phyloP scores from a whole-genome alignment of 64 coral and sea anemone genomes.

The Astreopora myriophthalma region DNA sequence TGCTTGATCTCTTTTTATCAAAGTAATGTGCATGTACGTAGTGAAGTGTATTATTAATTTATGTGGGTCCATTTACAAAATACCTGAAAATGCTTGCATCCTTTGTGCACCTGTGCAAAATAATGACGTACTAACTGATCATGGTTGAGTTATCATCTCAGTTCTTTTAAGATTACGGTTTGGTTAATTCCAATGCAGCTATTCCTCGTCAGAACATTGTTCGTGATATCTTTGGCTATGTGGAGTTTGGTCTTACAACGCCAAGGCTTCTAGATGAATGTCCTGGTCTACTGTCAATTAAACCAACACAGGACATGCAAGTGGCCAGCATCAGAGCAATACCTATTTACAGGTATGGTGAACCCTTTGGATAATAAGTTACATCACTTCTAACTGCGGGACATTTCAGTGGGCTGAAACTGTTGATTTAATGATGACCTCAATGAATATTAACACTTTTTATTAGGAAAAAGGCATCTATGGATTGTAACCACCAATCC shows the following conservation, averaged over 20 bases:
- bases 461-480: slow-evolving; percentile 31
- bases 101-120: no score
- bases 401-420: no score
- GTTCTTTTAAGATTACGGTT: neutral
- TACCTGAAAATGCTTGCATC: no score
- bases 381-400: no score
- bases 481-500: slow-evolving; percentile 11
- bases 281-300: slow-evolving; percentile 67
- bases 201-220: slow-evolving; percentile 98
- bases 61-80: no score
- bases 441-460: neutral
- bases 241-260: slow-evolving; percentile 68
- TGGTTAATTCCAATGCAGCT: slow-evolving; percentile 22
- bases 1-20: no score
- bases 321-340: slow-evolving; percentile 75
- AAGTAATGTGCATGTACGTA: no score
- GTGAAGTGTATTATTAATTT: no score
- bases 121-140: no score
- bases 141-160: no score
- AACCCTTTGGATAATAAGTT: neutral
- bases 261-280: slow-evolving; percentile 66
- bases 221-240: slow-evolving; percentile 92
- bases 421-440: no score
- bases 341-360: slow-evolving; percentile 65
- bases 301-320: slow-evolving; percentile 82